These are phyloP conservation scores for Zelostemma sp. DNA, from an alignment of 1,140 invertebrate species.

Conservation along the genomic window DNA sequence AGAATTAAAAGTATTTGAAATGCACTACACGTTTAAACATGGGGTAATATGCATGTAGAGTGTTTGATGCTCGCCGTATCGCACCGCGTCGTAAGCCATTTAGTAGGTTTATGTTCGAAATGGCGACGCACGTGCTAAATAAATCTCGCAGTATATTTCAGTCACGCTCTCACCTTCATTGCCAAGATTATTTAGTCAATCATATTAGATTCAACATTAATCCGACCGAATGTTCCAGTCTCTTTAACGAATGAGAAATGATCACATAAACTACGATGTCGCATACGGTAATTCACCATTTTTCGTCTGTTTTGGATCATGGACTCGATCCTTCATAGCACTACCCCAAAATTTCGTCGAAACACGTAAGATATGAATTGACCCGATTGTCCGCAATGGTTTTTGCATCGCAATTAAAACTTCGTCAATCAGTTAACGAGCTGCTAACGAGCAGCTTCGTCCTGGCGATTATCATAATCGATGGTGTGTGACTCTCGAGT, in stretches of 20 bases:
- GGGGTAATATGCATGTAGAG: slow-evolving; percentile 29
- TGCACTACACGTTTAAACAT: slow-evolving; percentile 39
- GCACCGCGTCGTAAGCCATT: slow-evolving; percentile 27
- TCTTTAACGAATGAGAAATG: neutral
- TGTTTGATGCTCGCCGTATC: slow-evolving; percentile 29
- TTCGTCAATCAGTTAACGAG: slow-evolving; percentile 49
- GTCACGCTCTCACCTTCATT: slow-evolving; percentile 24
- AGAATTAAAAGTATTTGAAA: slow-evolving; percentile 25
- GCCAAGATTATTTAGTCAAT: slow-evolving; percentile 28
- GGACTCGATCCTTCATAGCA: no score
- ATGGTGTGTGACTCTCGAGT: slow-evolving; percentile 23
- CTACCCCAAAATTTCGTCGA: no score
- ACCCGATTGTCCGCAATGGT: slow-evolving; percentile 8
- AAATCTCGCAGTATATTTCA: slow-evolving; percentile 57
- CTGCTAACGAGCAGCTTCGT: slow-evolving; percentile 54
- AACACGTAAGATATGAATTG: no score
- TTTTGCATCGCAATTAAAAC: slow-evolving; percentile 50
- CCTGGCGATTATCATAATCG: slow-evolving; percentile 53
- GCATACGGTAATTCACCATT: no score
- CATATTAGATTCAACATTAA: neutral
- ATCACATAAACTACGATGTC: neutral
- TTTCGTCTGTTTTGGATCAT: no score
- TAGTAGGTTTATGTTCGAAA: slow-evolving; percentile 50
- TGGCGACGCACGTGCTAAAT: slow-evolving; percentile 47
- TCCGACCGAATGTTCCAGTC: neutral